Evolutionary conservation across 2,797 vertebrate species (phyloP), one percentile per base, ranked within the genome.

Genomic region (Phylloscopus collybita): DNA sequence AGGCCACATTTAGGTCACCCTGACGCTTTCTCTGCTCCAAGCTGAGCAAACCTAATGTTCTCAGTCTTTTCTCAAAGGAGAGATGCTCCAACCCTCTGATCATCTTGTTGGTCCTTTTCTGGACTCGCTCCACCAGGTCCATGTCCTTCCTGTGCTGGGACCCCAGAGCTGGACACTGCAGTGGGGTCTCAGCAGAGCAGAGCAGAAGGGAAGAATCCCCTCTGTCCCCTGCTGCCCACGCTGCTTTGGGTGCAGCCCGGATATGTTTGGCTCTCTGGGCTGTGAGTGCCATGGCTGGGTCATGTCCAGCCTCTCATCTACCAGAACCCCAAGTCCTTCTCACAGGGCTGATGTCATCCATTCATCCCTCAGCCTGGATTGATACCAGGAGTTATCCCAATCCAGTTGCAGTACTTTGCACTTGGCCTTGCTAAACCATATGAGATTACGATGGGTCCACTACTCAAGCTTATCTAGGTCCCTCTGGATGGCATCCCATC

Each of bases 271-370:
- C 10, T 54, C 2, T 36, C 10, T 50, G 50, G 32, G 10, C 66
- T 30, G 34, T 0, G 10, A 4, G 26, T 50, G 59, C 16, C 36
- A 19, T 38, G 38, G 32, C 59, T 3, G 9, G 13, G 59, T 25
- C 44, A 45, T n/a, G 38, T 17, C 38, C 60, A 57, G 9, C 13
- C 23, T 45, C 32, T 72, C 59, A 57, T 0, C 16, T 36, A 16
- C 3, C 44, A 32, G 12, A 12, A 36, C 2, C 12, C 9, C 5
- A 2, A 50, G 9, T 16, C 27, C 13, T 57, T 27, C 59, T 9
- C 0, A 1, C 4, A 18, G 1, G 10, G 19, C 45, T 51, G 45
- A 9, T 72, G 11, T 51, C 3, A 1, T 38, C 2, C n/a, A 4
- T 54, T 42, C 22, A 14, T 27, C 0, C 6, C 9, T 18, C 42